Base-by-base conservation (phyloP, 2,888 invertebrate species). In the Scaptodrosophila latifasciaeformis region DNA sequence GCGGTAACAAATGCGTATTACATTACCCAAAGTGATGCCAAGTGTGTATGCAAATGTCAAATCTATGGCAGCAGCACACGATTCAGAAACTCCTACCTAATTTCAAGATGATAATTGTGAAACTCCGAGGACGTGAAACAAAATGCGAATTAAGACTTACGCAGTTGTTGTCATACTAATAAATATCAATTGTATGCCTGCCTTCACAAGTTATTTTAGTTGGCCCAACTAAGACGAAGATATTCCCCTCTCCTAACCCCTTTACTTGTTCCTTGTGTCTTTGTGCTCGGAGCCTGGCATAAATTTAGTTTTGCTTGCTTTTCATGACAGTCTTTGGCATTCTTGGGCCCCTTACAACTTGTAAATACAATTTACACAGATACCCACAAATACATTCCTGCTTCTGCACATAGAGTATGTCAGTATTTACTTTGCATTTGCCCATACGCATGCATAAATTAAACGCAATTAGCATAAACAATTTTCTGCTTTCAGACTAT, bases 401-500 rank as follows among this genome's bases (percentile, higher is more conserved):
- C 13, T 15, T 2, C 35, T 19, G 43, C 17, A 10, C 19, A 45
- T 27, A n/a, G n/a, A n/a, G n/a, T n/a, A n/a, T n/a, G n/a, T n/a
- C n/a, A n/a, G n/a, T n/a, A n/a, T n/a, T n/a, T n/a, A n/a, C n/a
- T n/a, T n/a, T 31, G 31, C 19, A 27, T 21, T 47, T 37, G 18
- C 19, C 44, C 48, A 24, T 54, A 59, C 74, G 59, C 58, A 72
- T 81, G 81, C 79, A 76, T 76, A 76, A 81, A 76, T 76, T 81
- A 81, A 70, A 66, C 59, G 66, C 76, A 81, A 76, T 76, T 76
- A 81, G 81, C 75, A 76, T 76, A 76, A 81, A 81, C 71, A 81
- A 70, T 81, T 81, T 76, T 60, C 68, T 59, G 78, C 81, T 70
- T 59, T 74, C 45, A 49, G 45, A 27, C n/a, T 29, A 12, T 55